Evolutionary conservation across 2,888 invertebrate species (phyloP), one percentile per base, ranked within the genome.

Genomic region (Rapana venosa): DNA sequence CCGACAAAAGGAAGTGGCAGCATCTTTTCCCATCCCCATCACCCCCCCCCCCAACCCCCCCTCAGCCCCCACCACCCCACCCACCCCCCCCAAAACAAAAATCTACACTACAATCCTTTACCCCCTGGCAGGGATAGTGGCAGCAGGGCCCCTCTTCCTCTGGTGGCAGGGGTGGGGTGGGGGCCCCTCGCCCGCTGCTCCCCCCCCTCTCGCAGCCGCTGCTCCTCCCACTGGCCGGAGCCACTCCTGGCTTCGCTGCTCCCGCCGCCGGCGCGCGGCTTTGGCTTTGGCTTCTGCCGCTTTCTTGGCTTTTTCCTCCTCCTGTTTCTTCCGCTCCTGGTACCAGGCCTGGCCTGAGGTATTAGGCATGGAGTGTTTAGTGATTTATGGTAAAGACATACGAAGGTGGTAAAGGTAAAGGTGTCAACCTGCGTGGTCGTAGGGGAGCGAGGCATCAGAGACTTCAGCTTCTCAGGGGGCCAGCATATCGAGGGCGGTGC

Each of bases 321-420:
- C 94, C 83, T 91, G 92, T 88, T 94, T 93, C 17, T 93, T 86
- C 88, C 93, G 94, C 20, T 94, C 93, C 81, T 94, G 93, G 94
- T 95, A 96, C 96, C 96, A 96, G 88, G 93, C 92, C 92, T 96
- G 95, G 66, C 91, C 95, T 95, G 83, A 30, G 77, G 22, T 87
- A n/a, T 35, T 13, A 17, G 35, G 35, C 20, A 35, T 79, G 79
- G 35, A 15, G n/a, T n/a, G 2, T 47, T 47, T 47, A 47, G 47
- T 47, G 47, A 47, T 47, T 47, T 8, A 47, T 47, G 47, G 47
- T 47, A 47, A 8, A n/a, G n/a, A n/a, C n/a, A n/a, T n/a, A n/a
- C n/a, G n/a, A n/a, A n/a, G n/a, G n/a, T n/a, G n/a, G n/a, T n/a
- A n/a, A n/a, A n/a, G n/a, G n/a, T n/a, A n/a, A n/a, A n/a, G n/a